These are phyloP conservation scores for Spea hammondii DNA, from an alignment of 2,797 vertebrate species.

Conservation along the genomic window DNA sequence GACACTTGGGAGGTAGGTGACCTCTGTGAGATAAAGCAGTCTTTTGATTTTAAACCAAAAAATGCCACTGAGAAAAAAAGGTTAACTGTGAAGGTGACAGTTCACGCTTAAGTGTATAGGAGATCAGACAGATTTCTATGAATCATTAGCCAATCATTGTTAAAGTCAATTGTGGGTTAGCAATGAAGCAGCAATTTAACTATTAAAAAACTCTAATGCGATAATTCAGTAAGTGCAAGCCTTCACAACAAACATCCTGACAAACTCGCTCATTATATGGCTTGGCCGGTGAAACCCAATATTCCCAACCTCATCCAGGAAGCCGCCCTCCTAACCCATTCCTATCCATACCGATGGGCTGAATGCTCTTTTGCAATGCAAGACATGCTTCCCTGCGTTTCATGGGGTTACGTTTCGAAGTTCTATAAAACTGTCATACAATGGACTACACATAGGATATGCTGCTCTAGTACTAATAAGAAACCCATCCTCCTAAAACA, in stretches of 20 bases:
- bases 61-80: no score
- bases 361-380: background rate
- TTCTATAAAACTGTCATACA: background rate
- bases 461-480: background rate
- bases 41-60: background rate
- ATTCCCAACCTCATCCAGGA: conserved; percentile 4
- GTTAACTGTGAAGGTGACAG: no score
- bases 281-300: conserved; percentile 24
- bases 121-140: conserved; percentile 3
- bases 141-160: conserved; percentile 11
- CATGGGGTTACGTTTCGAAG: background rate
- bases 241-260: conserved; percentile 6
- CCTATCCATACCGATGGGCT: background rate
- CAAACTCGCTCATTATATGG: conserved; percentile 1
- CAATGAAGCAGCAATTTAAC: conserved; percentile 26
- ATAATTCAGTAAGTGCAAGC: background rate
- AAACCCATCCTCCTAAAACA: background rate
- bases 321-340: background rate
- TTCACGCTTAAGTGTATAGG: background rate
- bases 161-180: conserved; percentile 11
- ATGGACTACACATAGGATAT: background rate
- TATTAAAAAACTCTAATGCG: conserved; percentile 6
- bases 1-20: background rate
- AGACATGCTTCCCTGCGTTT: background rate
- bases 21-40: background rate